Conservation (phyloP, 2,888 invertebrate genomes). For the Oscheius onirici region DNA sequence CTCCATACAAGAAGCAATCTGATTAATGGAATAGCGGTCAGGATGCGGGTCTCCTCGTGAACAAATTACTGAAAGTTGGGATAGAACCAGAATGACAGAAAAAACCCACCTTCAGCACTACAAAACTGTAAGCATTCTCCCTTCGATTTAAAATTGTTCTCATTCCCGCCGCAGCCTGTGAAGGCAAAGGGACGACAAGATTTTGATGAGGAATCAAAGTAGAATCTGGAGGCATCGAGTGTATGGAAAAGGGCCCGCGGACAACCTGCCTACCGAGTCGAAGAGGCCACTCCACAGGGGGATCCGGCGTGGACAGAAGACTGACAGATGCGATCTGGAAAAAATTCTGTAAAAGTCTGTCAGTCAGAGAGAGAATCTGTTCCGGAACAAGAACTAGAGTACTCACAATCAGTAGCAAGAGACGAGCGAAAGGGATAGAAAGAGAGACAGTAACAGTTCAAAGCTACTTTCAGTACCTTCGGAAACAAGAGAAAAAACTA, state of each 20-base stretch:
- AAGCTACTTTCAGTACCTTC: no score
- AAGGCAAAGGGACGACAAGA: slow-evolving; percentile 54
- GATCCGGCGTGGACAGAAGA: slow-evolving; percentile 52
- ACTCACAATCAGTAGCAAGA: no score
- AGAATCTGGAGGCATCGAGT: slow-evolving; percentile 41
- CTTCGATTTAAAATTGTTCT: slow-evolving; percentile 57
- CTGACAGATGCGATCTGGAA: slow-evolving; percentile 56
- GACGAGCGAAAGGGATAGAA: no score
- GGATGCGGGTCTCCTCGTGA: slow-evolving; percentile 57
- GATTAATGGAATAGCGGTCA: slow-evolving; percentile 56
- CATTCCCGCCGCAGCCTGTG: slow-evolving; percentile 50
- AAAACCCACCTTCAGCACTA: slow-evolving; percentile 52
- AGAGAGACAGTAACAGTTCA: no score
- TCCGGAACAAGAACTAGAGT: no score
- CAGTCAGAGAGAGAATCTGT: no score
- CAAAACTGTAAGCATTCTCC: slow-evolving; percentile 61
- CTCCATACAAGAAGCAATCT: slow-evolving; percentile 53
- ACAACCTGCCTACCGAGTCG: slow-evolving; percentile 44
- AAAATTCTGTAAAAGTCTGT: no score
- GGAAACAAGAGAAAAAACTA: no score
- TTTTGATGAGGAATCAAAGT: slow-evolving; percentile 51
- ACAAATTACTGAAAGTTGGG: slow-evolving; percentile 47
- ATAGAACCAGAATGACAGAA: background rate
- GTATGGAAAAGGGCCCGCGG: background rate
- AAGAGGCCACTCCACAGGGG: slow-evolving; percentile 52